These are phyloP conservation scores for Varanus salvator DNA, from an alignment of 2,113 vertebrate species.

Conservation along the genomic window DNA sequence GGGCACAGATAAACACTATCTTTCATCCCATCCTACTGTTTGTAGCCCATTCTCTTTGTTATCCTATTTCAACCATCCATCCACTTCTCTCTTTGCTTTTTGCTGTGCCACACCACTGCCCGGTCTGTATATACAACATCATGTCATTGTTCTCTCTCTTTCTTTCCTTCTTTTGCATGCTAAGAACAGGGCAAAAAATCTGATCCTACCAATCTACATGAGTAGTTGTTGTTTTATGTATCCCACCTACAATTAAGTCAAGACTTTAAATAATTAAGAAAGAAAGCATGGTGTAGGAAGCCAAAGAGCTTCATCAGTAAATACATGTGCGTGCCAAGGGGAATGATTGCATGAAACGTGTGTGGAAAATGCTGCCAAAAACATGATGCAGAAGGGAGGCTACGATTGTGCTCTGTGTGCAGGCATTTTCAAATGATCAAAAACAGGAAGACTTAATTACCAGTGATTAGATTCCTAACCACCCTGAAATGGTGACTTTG, in stretches of 20 bases:
- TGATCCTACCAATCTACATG: background rate
- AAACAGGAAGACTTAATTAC: conserved; percentile 3
- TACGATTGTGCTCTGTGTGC: background rate
- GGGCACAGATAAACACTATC: background rate
- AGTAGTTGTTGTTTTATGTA: background rate
- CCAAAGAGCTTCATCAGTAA: background rate
- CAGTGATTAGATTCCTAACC: background rate
- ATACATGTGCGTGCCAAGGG: background rate
- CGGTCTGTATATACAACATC: no score
- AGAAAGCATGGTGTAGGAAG: background rate
- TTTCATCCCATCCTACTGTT: background rate
- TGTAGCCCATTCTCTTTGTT: background rate
- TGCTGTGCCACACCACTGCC: no score
- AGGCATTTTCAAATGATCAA: background rate
- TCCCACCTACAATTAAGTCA: conserved; percentile 17
- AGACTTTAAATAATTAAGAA: conserved; percentile 15
- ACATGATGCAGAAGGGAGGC: background rate
- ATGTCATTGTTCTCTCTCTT: no score
- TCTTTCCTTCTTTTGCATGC: background rate
- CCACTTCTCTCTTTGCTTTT: no score
- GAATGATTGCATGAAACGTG: background rate
- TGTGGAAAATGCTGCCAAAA: conserved; percentile 2
- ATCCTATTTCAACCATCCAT: background rate
- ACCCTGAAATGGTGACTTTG: background rate
- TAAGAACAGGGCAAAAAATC: background rate